Conservation (phyloP, 2,797 vertebrate genomes). For the Dromococcyx pavoninus region DNA sequence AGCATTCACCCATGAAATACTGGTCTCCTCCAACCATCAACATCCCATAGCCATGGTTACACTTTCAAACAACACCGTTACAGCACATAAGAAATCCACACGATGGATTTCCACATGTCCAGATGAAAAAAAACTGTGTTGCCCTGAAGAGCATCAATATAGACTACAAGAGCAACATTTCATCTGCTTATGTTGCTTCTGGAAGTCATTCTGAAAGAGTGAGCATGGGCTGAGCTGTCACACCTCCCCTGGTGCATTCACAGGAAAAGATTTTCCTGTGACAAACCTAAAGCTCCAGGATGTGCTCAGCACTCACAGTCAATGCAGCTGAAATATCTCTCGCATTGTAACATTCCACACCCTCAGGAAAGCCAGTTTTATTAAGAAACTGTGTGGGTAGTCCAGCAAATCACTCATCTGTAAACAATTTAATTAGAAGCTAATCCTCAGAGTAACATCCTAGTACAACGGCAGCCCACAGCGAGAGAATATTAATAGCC, state of each 20-base stretch:
- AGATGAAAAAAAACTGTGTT: neutral
- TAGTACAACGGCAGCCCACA: neutral
- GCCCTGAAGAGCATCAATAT: neutral
- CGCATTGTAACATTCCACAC: neutral
- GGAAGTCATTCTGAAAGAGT: neutral
- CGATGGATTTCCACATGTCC: neutral
- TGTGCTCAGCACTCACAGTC: neutral
- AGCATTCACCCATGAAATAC: neutral
- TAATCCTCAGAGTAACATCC: neutral
- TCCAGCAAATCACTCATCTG: neutral
- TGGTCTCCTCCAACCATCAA: neutral
- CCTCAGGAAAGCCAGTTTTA: neutral
- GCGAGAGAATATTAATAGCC: neutral
- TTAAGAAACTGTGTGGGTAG: neutral
- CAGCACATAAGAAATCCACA: neutral
- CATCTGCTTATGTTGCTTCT: neutral
- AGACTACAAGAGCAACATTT: neutral
- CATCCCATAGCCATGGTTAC: neutral
- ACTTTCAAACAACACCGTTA: neutral
- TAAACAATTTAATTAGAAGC: conserved; percentile 27
- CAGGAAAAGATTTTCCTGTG: neutral
- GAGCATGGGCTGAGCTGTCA: fast-evolving
- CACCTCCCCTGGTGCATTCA: neutral
- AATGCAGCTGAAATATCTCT: neutral
- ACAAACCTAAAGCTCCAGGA: neutral